phyloP scores from a whole-genome alignment of 2,888 invertebrate species.

The Blastobasis lacticolella region DNA sequence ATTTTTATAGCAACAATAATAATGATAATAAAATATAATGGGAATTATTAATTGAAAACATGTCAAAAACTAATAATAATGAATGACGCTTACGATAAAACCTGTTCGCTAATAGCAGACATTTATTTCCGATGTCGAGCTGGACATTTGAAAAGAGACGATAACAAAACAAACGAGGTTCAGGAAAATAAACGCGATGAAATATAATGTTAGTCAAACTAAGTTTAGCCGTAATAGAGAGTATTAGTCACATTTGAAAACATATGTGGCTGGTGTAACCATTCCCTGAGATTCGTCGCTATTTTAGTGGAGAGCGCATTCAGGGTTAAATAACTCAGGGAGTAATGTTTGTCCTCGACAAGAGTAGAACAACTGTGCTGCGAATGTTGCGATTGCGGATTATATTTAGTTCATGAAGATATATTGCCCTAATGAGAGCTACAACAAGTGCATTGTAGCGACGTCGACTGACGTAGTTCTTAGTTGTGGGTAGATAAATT shows the following conservation, averaged over 20 bases:
- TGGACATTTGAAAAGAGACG: too few species aligned
- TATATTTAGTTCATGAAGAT: constrained; percentile 47
- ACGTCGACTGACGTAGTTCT: too few species aligned
- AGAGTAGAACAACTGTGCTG: constrained; percentile 21
- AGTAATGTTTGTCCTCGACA: constrained; percentile 40
- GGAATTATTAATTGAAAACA: too few species aligned
- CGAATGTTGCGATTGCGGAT: constrained; percentile 1
- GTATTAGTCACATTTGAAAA: constrained; percentile 38
- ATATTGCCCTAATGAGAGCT: constrained; percentile 17
- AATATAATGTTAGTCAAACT: constrained; percentile 9
- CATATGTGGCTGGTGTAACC: constrained; percentile 36
- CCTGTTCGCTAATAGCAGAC: too few species aligned
- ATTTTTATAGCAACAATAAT: too few species aligned
- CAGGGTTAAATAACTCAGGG: constrained; percentile 68
- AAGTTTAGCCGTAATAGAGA: constrained; percentile 31
- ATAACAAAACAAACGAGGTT: too few species aligned
- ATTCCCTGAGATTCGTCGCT: constrained; percentile 44
- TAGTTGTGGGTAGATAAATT: too few species aligned
- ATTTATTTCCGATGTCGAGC: too few species aligned
- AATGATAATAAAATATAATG: too few species aligned
- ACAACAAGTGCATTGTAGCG: too few species aligned
- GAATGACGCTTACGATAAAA: too few species aligned
- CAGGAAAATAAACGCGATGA: constrained; percentile 7
- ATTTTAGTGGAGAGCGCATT: constrained; percentile 55
- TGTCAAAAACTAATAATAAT: too few species aligned